Evolutionary conservation across 2,888 invertebrate genomes (phyloP), one percentile per base, ranked within the genome.

Genomic region (Hedya salicella): DNA sequence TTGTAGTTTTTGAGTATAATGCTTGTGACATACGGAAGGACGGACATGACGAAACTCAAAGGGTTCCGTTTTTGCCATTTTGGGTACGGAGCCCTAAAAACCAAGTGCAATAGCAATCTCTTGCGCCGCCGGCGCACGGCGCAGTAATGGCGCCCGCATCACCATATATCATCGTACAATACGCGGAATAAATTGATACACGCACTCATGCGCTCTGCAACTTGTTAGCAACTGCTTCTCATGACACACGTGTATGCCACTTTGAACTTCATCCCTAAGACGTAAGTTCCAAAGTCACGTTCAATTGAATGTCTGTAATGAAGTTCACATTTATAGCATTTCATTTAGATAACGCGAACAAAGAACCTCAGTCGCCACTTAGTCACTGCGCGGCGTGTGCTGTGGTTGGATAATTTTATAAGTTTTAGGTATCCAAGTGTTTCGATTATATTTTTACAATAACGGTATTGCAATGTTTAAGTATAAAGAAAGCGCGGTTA

Each of bases 161-260:
- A 52, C 25, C 59, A 30, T 46, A 60, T 52, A 40, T 65, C 65
- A 59, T 50, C 13, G 25, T 8, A 52, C 32, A 32, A 19, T 64
- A 57, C 21, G 63, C 57, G 44, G 59, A 21, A 65, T 65, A 65
- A 65, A 65, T 65, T 65, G 52, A 65, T 60, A 44, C 46, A 65
- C 59, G 52, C 52, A 65, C 52, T 65, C 44, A 48, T 39, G 59
- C 64, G 25, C 1, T 25, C 19, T 40, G 42, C 61, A 11, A 46
- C 65, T 60, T 60, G 65, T 60, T 65, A 60, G 36, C 46, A 39
- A 52, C 57, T 30, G 56, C 59, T 48, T 25, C 13, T 4, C 40
- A n/a, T n/a, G 21, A 19, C 9, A 13, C 13, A 19, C 13, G 13
- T 5, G 8, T 42, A 17, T 13, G n/a, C 17, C 2, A 46, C 32